A percentile compares a stretch with the other conserved stretches of the same genome.
phyloP scores from a whole-genome alignment of 2,888 invertebrate species.

The Sinotaia quadrata region DNA sequence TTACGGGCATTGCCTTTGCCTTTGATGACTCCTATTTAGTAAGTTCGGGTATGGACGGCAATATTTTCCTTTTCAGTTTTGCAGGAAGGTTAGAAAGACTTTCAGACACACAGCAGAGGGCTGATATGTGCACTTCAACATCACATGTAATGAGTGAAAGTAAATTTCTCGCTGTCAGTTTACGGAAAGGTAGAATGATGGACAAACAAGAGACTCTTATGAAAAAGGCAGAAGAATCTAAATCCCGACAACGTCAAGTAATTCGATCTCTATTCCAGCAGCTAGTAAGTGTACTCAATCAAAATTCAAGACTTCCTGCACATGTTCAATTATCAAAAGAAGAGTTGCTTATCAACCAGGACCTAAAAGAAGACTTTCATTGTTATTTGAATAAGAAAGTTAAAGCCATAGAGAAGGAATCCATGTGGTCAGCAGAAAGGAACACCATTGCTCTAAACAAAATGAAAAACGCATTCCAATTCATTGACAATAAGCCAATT shows the following conservation, averaged over 20 bases:
- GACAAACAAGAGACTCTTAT: background rate
- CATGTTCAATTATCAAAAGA: background rate
- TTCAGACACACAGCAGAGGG: too few relatives aligned
- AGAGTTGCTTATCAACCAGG: slow-evolving; percentile 5
- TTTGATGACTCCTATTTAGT: slow-evolving; percentile 19
- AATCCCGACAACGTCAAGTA: background rate
- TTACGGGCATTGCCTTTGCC: slow-evolving; percentile 30
- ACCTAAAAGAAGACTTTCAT: background rate
- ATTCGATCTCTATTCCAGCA: background rate
- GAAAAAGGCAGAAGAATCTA: background rate
- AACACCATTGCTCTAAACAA: slow-evolving; percentile 1
- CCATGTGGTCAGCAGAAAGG: slow-evolving; percentile 5
- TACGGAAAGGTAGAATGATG: background rate
- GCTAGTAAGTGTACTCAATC: background rate
- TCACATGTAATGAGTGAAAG: background rate
- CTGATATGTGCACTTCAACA: too few relatives aligned
- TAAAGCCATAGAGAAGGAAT: background rate
- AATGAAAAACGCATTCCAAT: background rate
- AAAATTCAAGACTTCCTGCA: slow-evolving; percentile 2
- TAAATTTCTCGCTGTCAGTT: too few relatives aligned
- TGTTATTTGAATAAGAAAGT: background rate
- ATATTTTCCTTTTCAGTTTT: slow-evolving; percentile 30
- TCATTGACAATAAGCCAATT: background rate
- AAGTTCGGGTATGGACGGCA: slow-evolving; percentile 34
- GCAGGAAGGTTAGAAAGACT: background rate